Percentiles rank a stretch among this genome's conserved stretches.
These are phyloP conservation scores for Cyrtonyx montezumae DNA, from an alignment of 2,113 vertebrate genomes.

Conservation along the genomic window DNA sequence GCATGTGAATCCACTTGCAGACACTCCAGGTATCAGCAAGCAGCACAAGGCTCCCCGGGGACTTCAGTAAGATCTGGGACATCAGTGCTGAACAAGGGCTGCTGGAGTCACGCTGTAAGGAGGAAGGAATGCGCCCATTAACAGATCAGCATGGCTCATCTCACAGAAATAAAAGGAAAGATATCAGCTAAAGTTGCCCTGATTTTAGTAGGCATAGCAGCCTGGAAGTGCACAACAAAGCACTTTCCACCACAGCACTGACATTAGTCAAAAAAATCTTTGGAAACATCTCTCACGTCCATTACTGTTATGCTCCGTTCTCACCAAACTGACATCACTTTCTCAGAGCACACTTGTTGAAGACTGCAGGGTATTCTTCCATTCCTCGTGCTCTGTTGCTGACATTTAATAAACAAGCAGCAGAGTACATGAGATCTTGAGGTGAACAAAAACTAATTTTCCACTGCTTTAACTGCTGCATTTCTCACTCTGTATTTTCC, in stretches of 20 bases:
- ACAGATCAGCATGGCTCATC: conserved; percentile 37
- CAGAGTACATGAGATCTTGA: not conserved
- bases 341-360: not conserved
- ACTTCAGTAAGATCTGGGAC: not conserved
- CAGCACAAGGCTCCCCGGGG: not conserved
- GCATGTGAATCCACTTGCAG: not conserved
- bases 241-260: not conserved
- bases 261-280: not conserved
- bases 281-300: not conserved
- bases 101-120: not conserved
- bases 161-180: conserved; percentile 59
- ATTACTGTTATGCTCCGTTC: not conserved
- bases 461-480: not conserved
- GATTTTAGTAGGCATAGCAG: conserved; percentile 12
- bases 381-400: not conserved
- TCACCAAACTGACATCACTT: not conserved
- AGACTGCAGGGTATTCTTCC: not conserved
- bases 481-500: not conserved
- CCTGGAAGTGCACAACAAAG: conserved; percentile 5
- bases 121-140: conserved; percentile 51
- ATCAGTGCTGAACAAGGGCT: not conserved
- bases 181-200: not conserved
- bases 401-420: not conserved
- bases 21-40: not conserved
- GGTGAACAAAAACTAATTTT: not conserved